Evolutionary conservation across 2,888 invertebrate genomes (phyloP).

Genomic region (Neelides folsomi): DNA sequence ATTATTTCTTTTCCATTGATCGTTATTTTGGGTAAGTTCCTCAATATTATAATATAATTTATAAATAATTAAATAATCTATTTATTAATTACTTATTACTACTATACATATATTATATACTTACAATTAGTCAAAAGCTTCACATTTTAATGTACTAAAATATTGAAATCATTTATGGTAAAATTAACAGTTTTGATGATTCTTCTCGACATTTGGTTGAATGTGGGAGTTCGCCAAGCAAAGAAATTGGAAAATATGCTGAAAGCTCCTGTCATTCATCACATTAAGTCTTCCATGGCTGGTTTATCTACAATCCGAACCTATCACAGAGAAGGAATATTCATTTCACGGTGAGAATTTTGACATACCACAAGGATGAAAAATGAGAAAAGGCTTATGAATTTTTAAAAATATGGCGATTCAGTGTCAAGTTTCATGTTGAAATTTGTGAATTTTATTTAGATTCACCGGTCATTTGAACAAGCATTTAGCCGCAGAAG

Average conservation of each 20-base stretch:
- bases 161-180: too few relatives aligned
- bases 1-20: conserved; percentile 36
- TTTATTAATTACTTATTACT: too few relatives aligned
- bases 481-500: conserved; percentile 38
- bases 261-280: conserved; percentile 43
- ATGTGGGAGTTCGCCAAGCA: conserved; percentile 35
- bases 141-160: too few relatives aligned
- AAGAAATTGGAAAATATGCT: conserved; percentile 42
- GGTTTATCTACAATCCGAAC: conserved; percentile 43
- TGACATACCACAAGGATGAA: too few relatives aligned
- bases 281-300: conserved; percentile 41
- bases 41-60: conserved; percentile 1
- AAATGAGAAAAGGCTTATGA: too few relatives aligned
- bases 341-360: conserved; percentile 35
- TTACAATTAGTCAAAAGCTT: too few relatives aligned
- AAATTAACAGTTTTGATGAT: conserved; percentile 34
- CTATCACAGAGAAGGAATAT: conserved; percentile 38
- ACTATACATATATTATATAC: too few relatives aligned
- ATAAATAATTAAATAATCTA: not conserved
- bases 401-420: too few relatives aligned
- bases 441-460: conserved; percentile 18
- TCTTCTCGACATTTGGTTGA: conserved; percentile 33
- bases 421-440: too few relatives aligned
- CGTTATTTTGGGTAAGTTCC: conserved; percentile 35
- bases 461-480: conserved; percentile 39